Evolutionary conservation across 2,888 invertebrate genomes (phyloP).

Genomic region (Eledona agricola): DNA sequence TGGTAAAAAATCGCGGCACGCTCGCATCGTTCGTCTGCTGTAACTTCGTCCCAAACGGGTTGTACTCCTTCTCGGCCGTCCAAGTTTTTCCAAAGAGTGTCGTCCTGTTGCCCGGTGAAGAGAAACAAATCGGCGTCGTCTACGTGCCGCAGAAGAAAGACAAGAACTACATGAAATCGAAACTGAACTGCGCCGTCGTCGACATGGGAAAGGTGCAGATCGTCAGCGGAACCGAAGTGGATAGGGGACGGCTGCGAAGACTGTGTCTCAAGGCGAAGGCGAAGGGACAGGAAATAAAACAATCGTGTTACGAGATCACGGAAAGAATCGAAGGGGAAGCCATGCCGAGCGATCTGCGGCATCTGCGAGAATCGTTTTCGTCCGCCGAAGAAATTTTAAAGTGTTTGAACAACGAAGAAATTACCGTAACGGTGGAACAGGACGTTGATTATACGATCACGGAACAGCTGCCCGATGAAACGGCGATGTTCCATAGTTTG

Average conservation of each 20-base stretch:
- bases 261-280: slow-evolving; percentile 49
- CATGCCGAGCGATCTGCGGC: slow-evolving; percentile 52
- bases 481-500: slow-evolving; percentile 51
- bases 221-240: slow-evolving; percentile 56
- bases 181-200: slow-evolving; percentile 45
- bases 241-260: slow-evolving; percentile 55
- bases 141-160: slow-evolving; percentile 55
- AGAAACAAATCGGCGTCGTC: slow-evolving; percentile 49
- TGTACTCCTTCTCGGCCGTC: slow-evolving; percentile 49
- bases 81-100: slow-evolving; percentile 51
- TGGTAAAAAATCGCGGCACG: slow-evolving; percentile 67
- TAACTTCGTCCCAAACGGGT: slow-evolving; percentile 49
- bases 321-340: slow-evolving; percentile 52
- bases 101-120: slow-evolving; percentile 53
- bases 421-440: slow-evolving; percentile 58
- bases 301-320: slow-evolving; percentile 46
- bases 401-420: slow-evolving; percentile 52
- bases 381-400: slow-evolving; percentile 52
- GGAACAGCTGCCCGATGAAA: slow-evolving; percentile 54
- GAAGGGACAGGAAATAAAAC: slow-evolving; percentile 44
- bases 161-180: slow-evolving; percentile 48
- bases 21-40: slow-evolving; percentile 64
- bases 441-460: slow-evolving; percentile 56
- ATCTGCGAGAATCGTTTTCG: slow-evolving; percentile 52
- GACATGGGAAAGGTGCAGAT: slow-evolving; percentile 57